Base-by-base conservation (phyloP, 2,113 vertebrate species). In the Cricetomys ansorgei region DNA sequence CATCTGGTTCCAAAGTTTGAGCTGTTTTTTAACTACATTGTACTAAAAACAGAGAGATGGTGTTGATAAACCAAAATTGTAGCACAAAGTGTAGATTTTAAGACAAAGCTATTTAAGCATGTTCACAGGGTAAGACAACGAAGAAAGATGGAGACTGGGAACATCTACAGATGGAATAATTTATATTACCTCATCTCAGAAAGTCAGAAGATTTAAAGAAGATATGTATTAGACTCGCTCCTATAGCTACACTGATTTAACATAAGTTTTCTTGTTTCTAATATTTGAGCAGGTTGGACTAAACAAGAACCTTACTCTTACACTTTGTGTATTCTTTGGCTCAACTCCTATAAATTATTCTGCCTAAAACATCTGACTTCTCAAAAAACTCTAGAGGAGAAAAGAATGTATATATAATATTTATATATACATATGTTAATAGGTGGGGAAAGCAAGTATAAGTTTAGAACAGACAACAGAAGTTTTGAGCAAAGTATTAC, bases 121-220 rank as follows among this genome's bases (percentile, higher is more conserved):
- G 10, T 64, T 90, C 89, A 73, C 3, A 69, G 34, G 13, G 62
- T 53, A 72, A 77, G 5, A 55, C 25, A 43, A 81, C 92, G 6
- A 50, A 72, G 8, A 45, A 40, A 86, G 79, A 62, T 45, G 4
- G 25, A 94, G 19, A 91, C 1, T 86, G 48, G 87, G 87, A 94
- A 53, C 0, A 92, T 84, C 91, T 86, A 62, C 70, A 64, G 1
- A 91, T 48, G 17, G 10, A 80, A 67, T 81, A 50, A 57, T n/a
- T 88, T 91, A 64, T 29, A 88, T 48, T 64, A 95, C 1, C 62
- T 76, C 53, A 94, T 92, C 64, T 92, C 43, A 95, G n/a, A 29
- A 96, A 91, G 2, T 62, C 25, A 72, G 86, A 94, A 19, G 43
- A 1, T 69, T 80, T 45, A 80, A 45, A 88, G 19, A 91, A 70